These are phyloP conservation scores for Agrilus cyanescens DNA, from an alignment of 2,888 invertebrate genomes.

Conservation along the genomic window DNA sequence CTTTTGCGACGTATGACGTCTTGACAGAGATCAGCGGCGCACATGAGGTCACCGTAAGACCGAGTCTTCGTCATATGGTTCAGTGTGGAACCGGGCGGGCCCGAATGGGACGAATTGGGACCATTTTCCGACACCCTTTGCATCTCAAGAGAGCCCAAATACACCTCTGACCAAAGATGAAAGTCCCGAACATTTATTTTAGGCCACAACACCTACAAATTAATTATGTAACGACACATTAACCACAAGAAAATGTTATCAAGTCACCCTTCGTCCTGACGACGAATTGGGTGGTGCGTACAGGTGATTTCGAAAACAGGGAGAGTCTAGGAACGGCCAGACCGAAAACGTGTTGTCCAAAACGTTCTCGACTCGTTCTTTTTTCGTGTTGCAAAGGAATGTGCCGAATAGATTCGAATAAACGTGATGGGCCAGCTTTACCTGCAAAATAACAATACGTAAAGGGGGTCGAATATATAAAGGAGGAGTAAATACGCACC, in stretches of 20 bases:
- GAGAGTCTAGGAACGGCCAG: constrained; percentile 74
- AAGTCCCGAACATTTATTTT: constrained; percentile 74
- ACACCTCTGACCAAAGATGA: constrained; percentile 75
- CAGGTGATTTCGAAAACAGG: constrained; percentile 76
- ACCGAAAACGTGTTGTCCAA: constrained; percentile 66
- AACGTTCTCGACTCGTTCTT: constrained; percentile 56
- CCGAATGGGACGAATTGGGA: constrained; percentile 20
- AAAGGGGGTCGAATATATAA: not conserved
- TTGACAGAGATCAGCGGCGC: constrained; percentile 46
- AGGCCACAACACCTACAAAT: constrained; percentile 73
- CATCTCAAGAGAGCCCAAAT: constrained; percentile 48
- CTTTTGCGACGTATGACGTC: constrained; percentile 59
- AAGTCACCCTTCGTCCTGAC: not conserved
- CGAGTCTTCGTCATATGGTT: constrained; percentile 63
- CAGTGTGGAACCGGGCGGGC: constrained; percentile 36
- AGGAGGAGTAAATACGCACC: constrained; percentile 43
- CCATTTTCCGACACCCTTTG: constrained; percentile 27
- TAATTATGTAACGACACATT: constrained; percentile 1
- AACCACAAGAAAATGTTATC: not conserved
- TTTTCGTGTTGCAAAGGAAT: constrained; percentile 80
- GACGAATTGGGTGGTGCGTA: constrained; percentile 44
- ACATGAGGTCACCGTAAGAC: constrained; percentile 73
- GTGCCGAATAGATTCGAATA: constrained; percentile 96
- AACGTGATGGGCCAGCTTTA: constrained; percentile 88
- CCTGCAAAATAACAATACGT: constrained; percentile 42